Evolutionary conservation across 2,113 vertebrate genomes (phyloP).

Genomic region (Struthidea cinerea): DNA sequence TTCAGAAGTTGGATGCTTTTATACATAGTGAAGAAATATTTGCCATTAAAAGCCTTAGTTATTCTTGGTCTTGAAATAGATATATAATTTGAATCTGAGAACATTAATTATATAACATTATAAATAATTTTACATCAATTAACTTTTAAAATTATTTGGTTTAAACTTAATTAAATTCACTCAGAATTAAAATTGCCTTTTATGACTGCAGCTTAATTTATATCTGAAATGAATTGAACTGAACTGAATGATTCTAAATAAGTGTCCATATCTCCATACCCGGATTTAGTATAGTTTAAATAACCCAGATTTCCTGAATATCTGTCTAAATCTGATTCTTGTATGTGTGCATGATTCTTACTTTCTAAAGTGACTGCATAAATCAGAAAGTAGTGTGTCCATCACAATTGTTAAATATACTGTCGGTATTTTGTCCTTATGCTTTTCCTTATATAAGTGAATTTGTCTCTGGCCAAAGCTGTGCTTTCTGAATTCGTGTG

Average conservation of each 20-base stretch:
- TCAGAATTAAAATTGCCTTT: constrained; percentile 22
- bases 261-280: neutral
- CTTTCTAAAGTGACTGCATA: neutral
- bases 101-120: neutral
- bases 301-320: neutral
- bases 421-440: neutral
- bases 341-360: neutral
- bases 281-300: neutral
- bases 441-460: neutral
- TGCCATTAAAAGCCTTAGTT: neutral
- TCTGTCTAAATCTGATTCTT: neutral
- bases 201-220: neutral
- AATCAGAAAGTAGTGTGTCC: neutral
- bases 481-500: neutral
- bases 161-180: constrained; percentile 35
- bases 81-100: neutral
- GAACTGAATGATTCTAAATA: neutral
- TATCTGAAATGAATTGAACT: neutral
- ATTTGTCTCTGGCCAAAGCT: neutral
- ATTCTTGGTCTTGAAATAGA: neutral
- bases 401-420: neutral
- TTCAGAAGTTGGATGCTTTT: neutral
- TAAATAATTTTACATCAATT: neutral
- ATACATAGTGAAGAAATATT: neutral
- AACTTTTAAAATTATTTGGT: neutral